Evolutionary conservation across 1,140 invertebrate genomes (phyloP).

Genomic region (Papilio xuthus): DNA sequence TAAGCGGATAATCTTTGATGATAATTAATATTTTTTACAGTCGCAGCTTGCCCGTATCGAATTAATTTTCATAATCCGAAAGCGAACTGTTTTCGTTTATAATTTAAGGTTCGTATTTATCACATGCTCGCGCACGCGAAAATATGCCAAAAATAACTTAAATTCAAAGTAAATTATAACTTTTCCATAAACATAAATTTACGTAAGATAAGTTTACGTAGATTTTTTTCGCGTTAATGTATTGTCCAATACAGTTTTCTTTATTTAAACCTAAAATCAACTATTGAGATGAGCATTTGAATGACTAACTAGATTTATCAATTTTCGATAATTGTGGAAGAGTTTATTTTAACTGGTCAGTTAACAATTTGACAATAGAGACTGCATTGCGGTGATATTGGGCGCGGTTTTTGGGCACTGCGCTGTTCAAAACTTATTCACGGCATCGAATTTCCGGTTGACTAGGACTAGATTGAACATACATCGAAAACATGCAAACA

Average conservation of each 20-base stretch:
- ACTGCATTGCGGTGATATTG: constrained; percentile 31
- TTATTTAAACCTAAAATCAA: background rate
- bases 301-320: background rate
- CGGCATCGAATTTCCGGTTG: constrained; percentile 9
- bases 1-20: constrained; percentile 5
- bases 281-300: background rate
- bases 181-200: background rate
- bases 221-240: too few relatives aligned
- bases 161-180: background rate
- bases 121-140: background rate
- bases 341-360: background rate
- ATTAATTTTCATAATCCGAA: constrained; percentile 2
- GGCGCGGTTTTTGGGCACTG: constrained; percentile 20
- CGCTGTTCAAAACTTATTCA: constrained; percentile 2
- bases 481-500: constrained; percentile 12
- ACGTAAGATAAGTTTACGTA: too few relatives aligned
- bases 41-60: background rate
- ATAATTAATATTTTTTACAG: constrained; percentile 2
- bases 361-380: background rate
- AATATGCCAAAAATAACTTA: background rate
- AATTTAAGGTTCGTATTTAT: background rate
- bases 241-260: background rate
- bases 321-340: background rate
- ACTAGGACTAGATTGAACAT: constrained; percentile 20
- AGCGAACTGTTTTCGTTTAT: background rate